Base-by-base conservation (phyloP, 2,888 invertebrate genomes). In the Agriopis marginaria region DNA sequence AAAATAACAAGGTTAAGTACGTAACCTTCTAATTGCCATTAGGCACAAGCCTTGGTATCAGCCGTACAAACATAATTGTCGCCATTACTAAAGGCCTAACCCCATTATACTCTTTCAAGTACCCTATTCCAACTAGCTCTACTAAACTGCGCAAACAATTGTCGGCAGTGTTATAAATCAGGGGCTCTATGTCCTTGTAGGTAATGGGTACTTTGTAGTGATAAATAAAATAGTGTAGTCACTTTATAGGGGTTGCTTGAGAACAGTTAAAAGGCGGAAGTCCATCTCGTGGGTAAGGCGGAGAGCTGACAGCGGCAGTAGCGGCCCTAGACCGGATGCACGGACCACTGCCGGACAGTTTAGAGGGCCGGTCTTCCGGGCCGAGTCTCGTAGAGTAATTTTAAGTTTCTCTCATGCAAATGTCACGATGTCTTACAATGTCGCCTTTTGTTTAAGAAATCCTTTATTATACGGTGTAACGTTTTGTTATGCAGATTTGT, bases 241-340 rank as follows among this genome's bases (percentile, higher is more conserved):
- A 73, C 71, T 72, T 69, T 71, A 73, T 80, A 68, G 75, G 69
- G 76, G 82, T 66, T 32, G 51, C 67, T 79, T 60, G 73, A 66
- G 77, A 84, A 82, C 83, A 88, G 86, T 91, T 88, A 90, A 89
- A 86, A 87, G 86, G 86, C 93, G 93, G 93, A 94, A 92, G 90
- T 89, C 89, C 90, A 92, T 93, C 89, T 66, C 56, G 66, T 65
- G 66, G 58, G 58, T 45, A 12, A 40, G 55, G 56, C 50, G 39
- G 55, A 64, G 61, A 53, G 51, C 55, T 50, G 59, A 42, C 60
- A 32, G 58, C 49, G 78, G 78, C 50, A 14, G 17, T 32, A 4
- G 32, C 47, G 47, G 50, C 17, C 50, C 8, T 68, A 85, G 73
- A 70, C 86, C 91, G 91, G 92, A 90, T 78, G 85, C 82, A 82